Percentiles rank a stretch among this genome's conserved stretches.
These are phyloP conservation scores for Drosophila elegans DNA, from an alignment of 1,140 invertebrate genomes.

Conservation along the genomic window DNA sequence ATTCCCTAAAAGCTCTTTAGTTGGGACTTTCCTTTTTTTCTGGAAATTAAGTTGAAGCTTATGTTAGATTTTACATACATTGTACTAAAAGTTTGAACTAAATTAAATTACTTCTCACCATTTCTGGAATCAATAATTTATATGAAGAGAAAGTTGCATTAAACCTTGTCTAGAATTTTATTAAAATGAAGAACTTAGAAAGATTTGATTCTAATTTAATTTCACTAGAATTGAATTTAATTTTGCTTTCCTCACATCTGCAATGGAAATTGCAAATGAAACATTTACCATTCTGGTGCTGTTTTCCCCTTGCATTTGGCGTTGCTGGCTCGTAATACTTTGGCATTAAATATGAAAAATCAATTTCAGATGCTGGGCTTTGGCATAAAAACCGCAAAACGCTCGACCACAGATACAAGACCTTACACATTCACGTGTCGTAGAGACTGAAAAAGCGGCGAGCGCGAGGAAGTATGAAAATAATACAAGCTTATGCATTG, in stretches of 20 bases:
- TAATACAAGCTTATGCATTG: constrained; percentile 30
- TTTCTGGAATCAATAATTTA: too few relatives aligned
- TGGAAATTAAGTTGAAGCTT: too few relatives aligned
- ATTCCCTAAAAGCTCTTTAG: too few relatives aligned
- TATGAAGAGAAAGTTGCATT: too few relatives aligned
- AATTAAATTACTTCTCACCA: too few relatives aligned
- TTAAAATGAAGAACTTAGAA: not conserved
- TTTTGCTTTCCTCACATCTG: not conserved
- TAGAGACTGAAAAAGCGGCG: constrained; percentile 2
- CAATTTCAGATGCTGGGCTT: constrained; percentile 57
- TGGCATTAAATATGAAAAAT: constrained; percentile 69
- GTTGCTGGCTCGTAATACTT: constrained; percentile 12
- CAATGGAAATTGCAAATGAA: not conserved
- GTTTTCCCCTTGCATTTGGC: not conserved
- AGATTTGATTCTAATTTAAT: not conserved
- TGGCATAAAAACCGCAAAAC: constrained; percentile 50
- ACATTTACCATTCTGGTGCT: not conserved
- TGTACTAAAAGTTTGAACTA: too few relatives aligned
- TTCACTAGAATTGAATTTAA: not conserved
- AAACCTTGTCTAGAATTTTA: too few relatives aligned
- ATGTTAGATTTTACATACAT: too few relatives aligned
- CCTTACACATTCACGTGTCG: constrained; percentile 22
- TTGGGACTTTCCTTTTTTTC: too few relatives aligned
- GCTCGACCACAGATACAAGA: constrained; percentile 36
- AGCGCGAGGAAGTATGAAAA: constrained; percentile 15